Conservation (phyloP, 1,140 invertebrate species). For the Trialeurodes vaporariorum region DNA sequence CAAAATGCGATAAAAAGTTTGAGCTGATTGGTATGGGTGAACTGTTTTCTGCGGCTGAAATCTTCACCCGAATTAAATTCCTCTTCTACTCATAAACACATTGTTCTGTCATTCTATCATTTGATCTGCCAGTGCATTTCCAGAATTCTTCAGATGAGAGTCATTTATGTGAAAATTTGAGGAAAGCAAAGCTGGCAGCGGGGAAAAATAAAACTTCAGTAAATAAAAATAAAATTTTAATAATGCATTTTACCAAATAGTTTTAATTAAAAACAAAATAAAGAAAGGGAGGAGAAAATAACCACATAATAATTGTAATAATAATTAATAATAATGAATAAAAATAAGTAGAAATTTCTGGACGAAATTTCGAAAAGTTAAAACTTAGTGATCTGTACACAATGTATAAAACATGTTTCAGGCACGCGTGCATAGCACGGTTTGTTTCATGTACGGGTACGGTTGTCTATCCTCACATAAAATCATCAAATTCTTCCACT, state of each 20-base stretch:
- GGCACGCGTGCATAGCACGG: not conserved
- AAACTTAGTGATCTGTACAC: not conserved
- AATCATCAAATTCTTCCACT: conserved; percentile 49
- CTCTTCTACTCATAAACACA: no score
- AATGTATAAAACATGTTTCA: not conserved
- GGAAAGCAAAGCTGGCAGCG: no score
- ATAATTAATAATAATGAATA: conserved; percentile 1
- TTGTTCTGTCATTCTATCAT: no score
- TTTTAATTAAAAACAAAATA: conserved; percentile 1
- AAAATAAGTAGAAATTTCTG: not conserved
- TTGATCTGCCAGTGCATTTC: no score
- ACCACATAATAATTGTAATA: conserved; percentile 1
- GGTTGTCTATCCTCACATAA: conserved; percentile 41
- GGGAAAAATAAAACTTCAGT: not conserved
- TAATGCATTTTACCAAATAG: not conserved
- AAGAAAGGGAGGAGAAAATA: not conserved
- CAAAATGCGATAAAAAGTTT: no score
- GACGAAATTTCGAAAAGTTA: not conserved
- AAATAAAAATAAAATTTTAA: conserved; percentile 1
- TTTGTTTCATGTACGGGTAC: no score
- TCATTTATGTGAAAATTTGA: no score
- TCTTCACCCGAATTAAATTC: no score
- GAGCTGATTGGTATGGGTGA: no score
- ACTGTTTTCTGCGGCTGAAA: no score
- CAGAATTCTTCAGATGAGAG: no score